phyloP scores from a whole-genome alignment of 92 coral and sea anemone species.

The Epizoanthus illoricatus region DNA sequence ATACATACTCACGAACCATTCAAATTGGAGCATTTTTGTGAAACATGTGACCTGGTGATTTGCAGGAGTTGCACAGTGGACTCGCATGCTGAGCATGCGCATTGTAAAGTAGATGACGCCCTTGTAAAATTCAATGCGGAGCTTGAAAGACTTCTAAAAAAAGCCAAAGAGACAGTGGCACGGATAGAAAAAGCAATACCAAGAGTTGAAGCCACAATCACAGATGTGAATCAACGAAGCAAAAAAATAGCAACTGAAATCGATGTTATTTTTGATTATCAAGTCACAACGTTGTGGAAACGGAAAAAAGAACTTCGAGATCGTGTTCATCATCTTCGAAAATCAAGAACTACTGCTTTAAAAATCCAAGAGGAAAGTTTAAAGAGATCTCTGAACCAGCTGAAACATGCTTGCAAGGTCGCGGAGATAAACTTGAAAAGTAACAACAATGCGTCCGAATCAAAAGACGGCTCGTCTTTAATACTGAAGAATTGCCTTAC shows the following conservation, averaged over 20 bases:
- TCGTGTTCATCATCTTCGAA: conserved; percentile 52
- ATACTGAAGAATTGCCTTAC: conserved; percentile 49
- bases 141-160: conserved; percentile 40
- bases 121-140: conserved; percentile 48
- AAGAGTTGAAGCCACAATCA: conserved; percentile 28
- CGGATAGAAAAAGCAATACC: conserved; percentile 55
- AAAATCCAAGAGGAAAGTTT: conserved; percentile 52
- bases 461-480: conserved; percentile 52
- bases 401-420: conserved; percentile 62
- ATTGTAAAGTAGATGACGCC: conserved; percentile 52
- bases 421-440: conserved; percentile 54
- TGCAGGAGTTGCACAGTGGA: conserved; percentile 52
- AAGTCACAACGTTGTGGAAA: conserved; percentile 52
- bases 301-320: conserved; percentile 61
- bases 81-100: conserved; percentile 42
- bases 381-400: conserved; percentile 40
- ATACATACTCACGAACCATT: conserved; percentile 39
- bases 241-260: conserved; percentile 53
- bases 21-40: conserved; percentile 46
- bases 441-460: conserved; percentile 12
- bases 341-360: conserved; percentile 44
- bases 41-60: conserved; percentile 50
- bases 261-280: conserved; percentile 64
- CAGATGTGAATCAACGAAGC: conserved; percentile 43
- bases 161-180: conserved; percentile 40